Evolutionary conservation across 2,888 invertebrate genomes (phyloP).

Genomic region (Dione vanillae): DNA sequence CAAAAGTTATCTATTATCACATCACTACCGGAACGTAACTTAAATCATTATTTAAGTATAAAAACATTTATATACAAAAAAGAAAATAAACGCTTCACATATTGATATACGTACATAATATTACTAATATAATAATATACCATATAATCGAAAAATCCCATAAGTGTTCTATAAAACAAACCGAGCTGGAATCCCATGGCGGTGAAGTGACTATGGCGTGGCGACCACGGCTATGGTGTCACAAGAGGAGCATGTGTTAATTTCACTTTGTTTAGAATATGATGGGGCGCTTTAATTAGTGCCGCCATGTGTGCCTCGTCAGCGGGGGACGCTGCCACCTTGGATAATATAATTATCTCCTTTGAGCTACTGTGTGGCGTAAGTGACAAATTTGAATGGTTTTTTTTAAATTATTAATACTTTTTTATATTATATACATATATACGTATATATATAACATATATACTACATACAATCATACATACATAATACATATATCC

Average conservation of each 20-base stretch:
- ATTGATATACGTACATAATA: too few species aligned
- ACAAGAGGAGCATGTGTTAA: constrained; percentile 25
- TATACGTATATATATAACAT: too few species aligned
- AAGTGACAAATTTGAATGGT: not conserved
- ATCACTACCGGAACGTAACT: too few species aligned
- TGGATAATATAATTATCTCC: constrained; percentile 79
- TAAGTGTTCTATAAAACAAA: not conserved
- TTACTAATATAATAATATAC: too few species aligned
- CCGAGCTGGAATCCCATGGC: not conserved
- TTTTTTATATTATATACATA: too few species aligned
- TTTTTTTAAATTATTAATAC: not conserved
- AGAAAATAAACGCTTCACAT: too few species aligned
- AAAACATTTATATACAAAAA: too few species aligned
- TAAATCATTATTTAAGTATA: too few species aligned
- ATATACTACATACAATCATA: too few species aligned
- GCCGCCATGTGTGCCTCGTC: constrained; percentile 77
- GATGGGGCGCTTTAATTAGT: constrained; percentile 68
- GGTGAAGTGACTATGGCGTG: not conserved
- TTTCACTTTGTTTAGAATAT: constrained; percentile 22
- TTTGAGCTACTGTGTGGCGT: constrained; percentile 30
- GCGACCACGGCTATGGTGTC: constrained; percentile 14
- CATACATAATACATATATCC: too few species aligned
- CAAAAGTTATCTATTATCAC: too few species aligned
- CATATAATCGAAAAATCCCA: not conserved
- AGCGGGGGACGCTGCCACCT: constrained; percentile 71